phyloP scores from a whole-genome alignment of 92 coral and sea anemone species.

The Epizoanthus scotinus region DNA sequence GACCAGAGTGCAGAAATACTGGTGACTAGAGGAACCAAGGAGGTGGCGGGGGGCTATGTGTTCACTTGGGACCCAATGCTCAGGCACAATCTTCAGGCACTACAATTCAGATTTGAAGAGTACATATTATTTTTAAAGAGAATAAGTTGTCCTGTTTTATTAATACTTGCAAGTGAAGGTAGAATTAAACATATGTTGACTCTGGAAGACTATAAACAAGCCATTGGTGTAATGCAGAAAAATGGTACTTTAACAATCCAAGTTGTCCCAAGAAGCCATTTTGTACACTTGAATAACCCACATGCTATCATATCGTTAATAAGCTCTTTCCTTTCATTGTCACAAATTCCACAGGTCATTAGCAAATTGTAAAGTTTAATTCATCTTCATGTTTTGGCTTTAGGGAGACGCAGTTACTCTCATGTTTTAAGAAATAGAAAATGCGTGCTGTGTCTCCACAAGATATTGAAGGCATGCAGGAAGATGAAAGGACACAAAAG shows the following conservation, averaged over 20 bases:
- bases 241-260: background rate
- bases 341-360: background rate
- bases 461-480: too few species aligned
- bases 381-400: too few species aligned
- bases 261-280: conserved; percentile 27
- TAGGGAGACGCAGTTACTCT: too few species aligned
- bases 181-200: background rate
- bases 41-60: conserved; percentile 3
- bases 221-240: background rate
- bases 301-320: conserved; percentile 7
- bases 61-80: conserved; percentile 16
- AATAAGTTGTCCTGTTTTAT: conserved; percentile 9
- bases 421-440: too few species aligned
- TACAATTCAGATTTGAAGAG: conserved; percentile 14
- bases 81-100: background rate
- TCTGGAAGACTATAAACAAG: background rate
- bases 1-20: conserved; percentile 19
- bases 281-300: conserved; percentile 27
- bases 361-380: conserved; percentile 4
- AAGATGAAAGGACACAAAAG: too few species aligned
- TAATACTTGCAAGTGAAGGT: background rate
- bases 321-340: conserved; percentile 1
- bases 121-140: conserved; percentile 20
- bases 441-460: too few species aligned
- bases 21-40: conserved; percentile 1